Evolutionary conservation across 2,888 invertebrate genomes (phyloP), one percentile per base, ranked within the genome.

Genomic region (Apamea epomidion): DNA sequence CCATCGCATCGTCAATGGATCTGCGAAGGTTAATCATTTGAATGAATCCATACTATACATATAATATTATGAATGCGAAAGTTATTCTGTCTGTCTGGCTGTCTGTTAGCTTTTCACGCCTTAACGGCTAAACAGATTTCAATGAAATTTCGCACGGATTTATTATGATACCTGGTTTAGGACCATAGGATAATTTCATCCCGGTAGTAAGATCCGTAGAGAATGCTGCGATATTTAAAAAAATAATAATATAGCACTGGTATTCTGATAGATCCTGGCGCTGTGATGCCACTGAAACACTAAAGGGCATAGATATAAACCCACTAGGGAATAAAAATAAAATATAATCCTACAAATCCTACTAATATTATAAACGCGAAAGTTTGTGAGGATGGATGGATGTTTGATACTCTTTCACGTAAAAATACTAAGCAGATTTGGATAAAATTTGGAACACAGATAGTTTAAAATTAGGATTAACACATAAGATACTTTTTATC

Each of bases 1-100:
- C 95, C 95, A 95, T 96, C 75, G 85, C 92, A 76, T 32, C 21
- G 37, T 42, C n/a, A 68, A 68, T 21, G 48, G 37, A 76, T 62
- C 87, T 87, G 21, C 0, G 10, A 78, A 42, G 3, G 8, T 18
- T 21, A 42, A 54, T 32, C 0, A 29, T 65, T 18, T 65, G 3
- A 12, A n/a, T 65, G 72, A 37, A 65, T 65, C 2, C 2, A 18
- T 37, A 72, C 18, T 71, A 37, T 7, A 32, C 8, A 25, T 25
- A 25, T n/a, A 16, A 29, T 62, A 58, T 51, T 29, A 14, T 1
- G 32, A 32, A 16, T 5, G 25, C 14, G 14, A 71, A 37, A 37
- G 37, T 37, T 37, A 37, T 37, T 37, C 37, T 5, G 37, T 37
- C 37, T 37, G 3, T 37, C 37, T 37, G 37, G 37, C 37, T 37